A percentile compares a stretch with the other conserved stretches of the same genome.
Evolutionary conservation across 2,888 invertebrate species (phyloP).

Genomic region (Tenthredo notha): DNA sequence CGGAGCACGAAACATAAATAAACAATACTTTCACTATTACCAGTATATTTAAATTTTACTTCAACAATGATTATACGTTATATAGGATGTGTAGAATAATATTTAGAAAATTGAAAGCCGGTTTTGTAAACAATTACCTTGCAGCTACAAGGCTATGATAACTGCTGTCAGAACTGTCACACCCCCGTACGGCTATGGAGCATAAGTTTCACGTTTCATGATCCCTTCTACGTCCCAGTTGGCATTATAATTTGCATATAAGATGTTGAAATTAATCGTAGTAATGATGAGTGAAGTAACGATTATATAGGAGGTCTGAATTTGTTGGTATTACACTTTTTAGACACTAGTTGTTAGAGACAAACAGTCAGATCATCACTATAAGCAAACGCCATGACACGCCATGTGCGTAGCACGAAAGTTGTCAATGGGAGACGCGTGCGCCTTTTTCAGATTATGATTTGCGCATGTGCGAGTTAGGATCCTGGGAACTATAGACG

Average conservation of each 20-base stretch:
- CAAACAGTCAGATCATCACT: constrained; percentile 15
- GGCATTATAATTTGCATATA: background rate
- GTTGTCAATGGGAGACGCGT: constrained; percentile 28
- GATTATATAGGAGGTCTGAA: background rate
- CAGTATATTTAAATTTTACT: background rate
- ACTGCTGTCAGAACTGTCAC: constrained; percentile 59
- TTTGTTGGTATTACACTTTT: constrained; percentile 11
- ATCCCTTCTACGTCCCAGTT: constrained; percentile 1
- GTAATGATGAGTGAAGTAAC: background rate
- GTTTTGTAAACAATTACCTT: constrained; percentile 40
- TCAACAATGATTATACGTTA: background rate
- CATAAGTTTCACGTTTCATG: constrained; percentile 53
- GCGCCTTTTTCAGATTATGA: background rate
- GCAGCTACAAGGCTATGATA: background rate
- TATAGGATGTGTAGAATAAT: background rate
- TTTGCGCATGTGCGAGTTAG: background rate
- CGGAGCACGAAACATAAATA: background rate
- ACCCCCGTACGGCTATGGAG: constrained; percentile 61
- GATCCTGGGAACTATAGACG: background rate
- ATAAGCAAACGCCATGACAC: constrained; percentile 54
- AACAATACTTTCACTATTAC: background rate
- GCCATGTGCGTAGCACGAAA: constrained; percentile 58
- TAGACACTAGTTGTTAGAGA: background rate
- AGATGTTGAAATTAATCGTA: background rate
- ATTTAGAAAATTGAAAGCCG: constrained; percentile 7